Evolutionary conservation across 2,797 vertebrate species (phyloP), one percentile per base, ranked within the genome.

Genomic region (Rhynchonycteris naso): DNA sequence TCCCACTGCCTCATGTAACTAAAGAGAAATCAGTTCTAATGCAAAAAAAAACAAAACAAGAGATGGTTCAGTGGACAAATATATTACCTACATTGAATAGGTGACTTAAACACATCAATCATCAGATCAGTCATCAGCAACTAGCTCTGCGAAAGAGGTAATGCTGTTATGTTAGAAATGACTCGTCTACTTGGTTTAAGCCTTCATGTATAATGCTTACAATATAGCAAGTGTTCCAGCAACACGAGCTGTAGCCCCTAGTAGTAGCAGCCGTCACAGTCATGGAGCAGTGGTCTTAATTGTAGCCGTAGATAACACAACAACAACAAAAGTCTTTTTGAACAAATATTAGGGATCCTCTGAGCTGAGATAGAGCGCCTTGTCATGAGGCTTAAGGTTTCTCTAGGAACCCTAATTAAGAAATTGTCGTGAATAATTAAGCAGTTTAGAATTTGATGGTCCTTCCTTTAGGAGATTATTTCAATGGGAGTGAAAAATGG

Each of bases 351-450:
- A 43, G 26, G 28, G 30, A 19, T 72, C 81, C 35, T 80, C 38
- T 43, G 76, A 66, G 18, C 30, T 65, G 69, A 92, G 86, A 38
- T 0, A 78, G 35, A 85, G 58, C 43, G 79, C 28, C n/a, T 75
- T 50, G 26, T 92, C 56, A 26, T 33, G 28, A 74, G 4, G 15
- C 18, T 88, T 63, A 68, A 94, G 22, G 9, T 88, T 90, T 85
- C 84, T 66, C 84, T 66, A 65, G 47, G 9, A 24, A 76, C 15
- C 35, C 47, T 88, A 74, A 90, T 93, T 92, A 72, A 93, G 43
- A 54, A 68, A 54, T 95, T 94, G 18, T 85, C 74, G 72, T 96
- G 82, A 74, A 90, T 81, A 92, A 92, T 95, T 81, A 89, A 96
- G 58, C 19, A 33, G 43, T 75, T 94, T 72, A 74, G 66, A 88